Percentiles rank a stretch among this genome's conserved stretches.
Evolutionary conservation across 1,140 invertebrate species (phyloP).

Genomic region (Brachystomella parvula): DNA sequence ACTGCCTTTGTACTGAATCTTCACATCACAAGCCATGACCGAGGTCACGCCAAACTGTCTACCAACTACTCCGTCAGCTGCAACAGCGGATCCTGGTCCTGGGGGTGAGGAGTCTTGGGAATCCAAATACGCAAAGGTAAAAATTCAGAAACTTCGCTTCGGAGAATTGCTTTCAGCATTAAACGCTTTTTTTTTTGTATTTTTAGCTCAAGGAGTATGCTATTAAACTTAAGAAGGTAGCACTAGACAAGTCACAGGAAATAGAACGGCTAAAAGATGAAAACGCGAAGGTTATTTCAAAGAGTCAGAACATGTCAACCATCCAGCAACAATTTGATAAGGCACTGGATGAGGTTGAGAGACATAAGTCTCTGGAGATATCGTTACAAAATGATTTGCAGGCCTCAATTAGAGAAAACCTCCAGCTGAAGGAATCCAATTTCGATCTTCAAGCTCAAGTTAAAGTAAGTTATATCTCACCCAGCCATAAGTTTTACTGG

Average conservation of each 20-base stretch:
- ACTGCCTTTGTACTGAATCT: no score
- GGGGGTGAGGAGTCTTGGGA: slow-evolving; percentile 15
- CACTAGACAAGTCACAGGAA: slow-evolving; percentile 30
- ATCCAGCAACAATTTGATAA: slow-evolving; percentile 37
- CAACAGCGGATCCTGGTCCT: not conserved
- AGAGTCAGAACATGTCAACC: slow-evolving; percentile 28
- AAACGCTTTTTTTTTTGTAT: slow-evolving; percentile 1
- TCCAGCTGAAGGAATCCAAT: slow-evolving; percentile 27
- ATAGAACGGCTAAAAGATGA: slow-evolving; percentile 24
- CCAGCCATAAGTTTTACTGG: slow-evolving; percentile 15
- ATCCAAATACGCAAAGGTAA: slow-evolving; percentile 32
- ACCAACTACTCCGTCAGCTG: not conserved
- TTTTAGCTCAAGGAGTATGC: slow-evolving; percentile 28
- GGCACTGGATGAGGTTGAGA: slow-evolving; percentile 36
- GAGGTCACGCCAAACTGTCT: not conserved
- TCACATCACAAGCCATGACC: no score
- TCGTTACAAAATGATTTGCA: slow-evolving; percentile 35
- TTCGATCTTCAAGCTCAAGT: slow-evolving; percentile 9
- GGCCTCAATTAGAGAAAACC: slow-evolving; percentile 26
- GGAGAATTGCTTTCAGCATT: not conserved
- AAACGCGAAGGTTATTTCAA: slow-evolving; percentile 20
- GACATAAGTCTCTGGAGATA: slow-evolving; percentile 22
- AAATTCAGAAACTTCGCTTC: not conserved
- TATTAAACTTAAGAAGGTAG: slow-evolving; percentile 31
- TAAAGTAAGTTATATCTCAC: not conserved